Percentiles rank a stretch among this genome's conserved stretches.
phyloP scores from a whole-genome alignment of 1,140 invertebrate species.

The Linepithema humile region DNA sequence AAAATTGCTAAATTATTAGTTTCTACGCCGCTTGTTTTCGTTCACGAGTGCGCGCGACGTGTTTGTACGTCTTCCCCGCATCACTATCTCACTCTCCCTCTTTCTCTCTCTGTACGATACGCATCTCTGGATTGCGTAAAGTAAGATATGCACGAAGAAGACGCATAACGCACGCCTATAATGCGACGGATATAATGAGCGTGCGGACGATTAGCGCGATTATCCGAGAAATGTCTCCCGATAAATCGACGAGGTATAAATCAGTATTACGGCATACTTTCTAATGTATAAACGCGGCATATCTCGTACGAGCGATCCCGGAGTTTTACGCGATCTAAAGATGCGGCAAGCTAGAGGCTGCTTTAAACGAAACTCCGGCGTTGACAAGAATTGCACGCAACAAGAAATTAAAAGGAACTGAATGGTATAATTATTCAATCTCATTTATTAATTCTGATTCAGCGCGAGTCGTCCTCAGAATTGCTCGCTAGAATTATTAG shows the following conservation, averaged over 20 bases:
- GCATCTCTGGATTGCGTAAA: constrained; percentile 21
- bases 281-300: neutral
- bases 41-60: neutral
- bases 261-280: constrained; percentile 26
- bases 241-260: constrained; percentile 38
- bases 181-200: constrained; percentile 2
- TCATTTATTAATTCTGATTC: neutral
- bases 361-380: neutral
- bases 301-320: neutral
- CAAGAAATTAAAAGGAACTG: too few species aligned
- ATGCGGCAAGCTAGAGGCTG: neutral
- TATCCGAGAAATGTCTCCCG: constrained; percentile 10
- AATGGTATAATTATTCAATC: neutral
- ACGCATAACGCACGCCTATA: constrained; percentile 9
- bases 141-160: neutral
- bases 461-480: too few species aligned
- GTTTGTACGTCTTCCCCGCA: neutral
- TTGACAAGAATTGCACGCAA: neutral
- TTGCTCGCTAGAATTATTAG: too few species aligned
- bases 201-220: too few species aligned
- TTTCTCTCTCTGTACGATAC: neutral
- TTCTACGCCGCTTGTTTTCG: neutral
- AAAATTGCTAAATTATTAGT: constrained; percentile 47
- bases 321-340: neutral
- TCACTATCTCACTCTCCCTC: neutral